Conservation (phyloP, 1,140 invertebrate genomes). For the Streblospio benedicti region DNA sequence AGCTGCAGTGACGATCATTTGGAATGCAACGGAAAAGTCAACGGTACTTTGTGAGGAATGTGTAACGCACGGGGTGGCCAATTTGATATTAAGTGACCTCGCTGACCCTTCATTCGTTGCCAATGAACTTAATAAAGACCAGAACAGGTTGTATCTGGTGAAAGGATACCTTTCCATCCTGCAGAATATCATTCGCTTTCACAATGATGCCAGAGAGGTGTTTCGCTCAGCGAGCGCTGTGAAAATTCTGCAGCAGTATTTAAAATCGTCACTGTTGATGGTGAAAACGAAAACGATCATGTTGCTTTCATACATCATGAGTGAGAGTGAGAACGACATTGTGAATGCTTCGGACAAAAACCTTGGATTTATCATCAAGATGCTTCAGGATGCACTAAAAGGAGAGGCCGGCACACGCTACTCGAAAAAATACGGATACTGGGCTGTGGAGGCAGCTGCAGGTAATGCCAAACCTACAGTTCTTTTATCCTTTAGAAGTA, state of each 20-base stretch:
- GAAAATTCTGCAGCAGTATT: neutral
- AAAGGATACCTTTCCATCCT: constrained; percentile 5
- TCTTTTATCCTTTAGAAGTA: too few relatives aligned
- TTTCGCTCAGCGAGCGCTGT: neutral
- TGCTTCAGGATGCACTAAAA: constrained; percentile 1
- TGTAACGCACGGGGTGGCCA: neutral
- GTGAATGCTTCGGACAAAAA: constrained; percentile 10
- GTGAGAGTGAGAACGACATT: constrained; percentile 8
- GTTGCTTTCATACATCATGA: constrained; percentile 9
- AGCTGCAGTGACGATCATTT: neutral
- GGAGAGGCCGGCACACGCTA: constrained; percentile 3
- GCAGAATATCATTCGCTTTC: constrained; percentile 1
- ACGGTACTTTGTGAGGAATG: constrained; percentile 3
- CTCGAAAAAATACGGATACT: constrained; percentile 6
- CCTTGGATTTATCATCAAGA: constrained; percentile 3
- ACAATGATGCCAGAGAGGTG: neutral
- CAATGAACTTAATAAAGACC: constrained; percentile 6
- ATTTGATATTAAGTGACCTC: neutral
- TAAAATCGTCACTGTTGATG: neutral
- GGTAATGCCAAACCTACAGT: too few relatives aligned
- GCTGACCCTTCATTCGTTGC: neutral
- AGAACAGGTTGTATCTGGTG: neutral
- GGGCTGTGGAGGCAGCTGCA: constrained; percentile 2
- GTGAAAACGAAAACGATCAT: constrained; percentile 9
- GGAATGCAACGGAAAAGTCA: neutral